These are phyloP conservation scores for Apodemus agrarius DNA, from an alignment of 2,797 vertebrate species.

Conservation along the genomic window DNA sequence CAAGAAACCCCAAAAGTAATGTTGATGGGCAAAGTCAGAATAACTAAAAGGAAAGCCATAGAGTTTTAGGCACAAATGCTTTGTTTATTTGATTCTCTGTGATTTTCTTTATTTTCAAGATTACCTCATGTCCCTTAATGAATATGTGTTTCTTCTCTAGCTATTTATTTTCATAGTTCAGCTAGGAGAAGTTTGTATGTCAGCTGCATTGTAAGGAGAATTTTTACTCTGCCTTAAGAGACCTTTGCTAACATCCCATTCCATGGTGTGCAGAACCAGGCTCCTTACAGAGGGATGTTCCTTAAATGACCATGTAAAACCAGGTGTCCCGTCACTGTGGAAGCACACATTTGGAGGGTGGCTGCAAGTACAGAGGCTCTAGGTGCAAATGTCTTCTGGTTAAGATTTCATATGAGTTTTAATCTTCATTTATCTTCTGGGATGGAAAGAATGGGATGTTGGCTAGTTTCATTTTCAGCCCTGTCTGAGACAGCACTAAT, in stretches of 20 bases:
- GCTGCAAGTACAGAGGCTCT: not conserved
- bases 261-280: not conserved
- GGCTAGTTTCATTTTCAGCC: not conserved
- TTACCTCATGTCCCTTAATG: not conserved
- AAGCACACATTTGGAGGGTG: not conserved
- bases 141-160: not conserved
- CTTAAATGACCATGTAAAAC: not conserved
- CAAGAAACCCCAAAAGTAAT: not conserved
- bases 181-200: not conserved
- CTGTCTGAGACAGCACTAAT: not conserved
- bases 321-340: not conserved
- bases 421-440: not conserved
- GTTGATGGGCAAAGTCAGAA: not conserved
- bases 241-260: not conserved
- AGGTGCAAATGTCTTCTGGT: not conserved
- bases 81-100: not conserved
- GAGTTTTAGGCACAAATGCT: not conserved
- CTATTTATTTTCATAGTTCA: not conserved
- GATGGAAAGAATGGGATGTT: not conserved
- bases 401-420: slow-evolving; percentile 7
- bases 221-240: not conserved
- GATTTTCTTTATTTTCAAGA: not conserved
- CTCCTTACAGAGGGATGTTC: not conserved
- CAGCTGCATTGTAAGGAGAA: not conserved
- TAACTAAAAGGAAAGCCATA: slow-evolving; percentile 4